Percentiles rank a stretch among this genome's conserved stretches.
These are phyloP conservation scores for Lottia scabra DNA, from an alignment of 2,888 invertebrate genomes.

Conservation along the genomic window DNA sequence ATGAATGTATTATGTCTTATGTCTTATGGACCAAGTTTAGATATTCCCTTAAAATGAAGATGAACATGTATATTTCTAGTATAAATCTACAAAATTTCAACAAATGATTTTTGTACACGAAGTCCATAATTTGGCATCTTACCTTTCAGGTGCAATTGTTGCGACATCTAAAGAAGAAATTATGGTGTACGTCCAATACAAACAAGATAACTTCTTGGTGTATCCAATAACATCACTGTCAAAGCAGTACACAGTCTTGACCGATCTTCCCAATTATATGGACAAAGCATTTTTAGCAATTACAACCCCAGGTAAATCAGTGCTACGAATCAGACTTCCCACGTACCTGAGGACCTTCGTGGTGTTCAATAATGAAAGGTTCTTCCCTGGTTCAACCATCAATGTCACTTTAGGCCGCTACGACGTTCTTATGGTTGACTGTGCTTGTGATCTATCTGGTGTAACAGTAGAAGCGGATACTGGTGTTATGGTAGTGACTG, in stretches of 20 bases:
- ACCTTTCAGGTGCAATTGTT: background rate
- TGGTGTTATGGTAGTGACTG: background rate
- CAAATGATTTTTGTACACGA: too few relatives aligned
- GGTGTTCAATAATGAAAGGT: background rate
- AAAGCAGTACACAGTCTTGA: background rate
- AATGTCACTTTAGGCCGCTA: background rate
- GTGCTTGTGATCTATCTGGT: background rate
- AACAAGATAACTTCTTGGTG: constrained; percentile 1
- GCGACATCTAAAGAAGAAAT: background rate
- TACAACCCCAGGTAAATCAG: background rate
- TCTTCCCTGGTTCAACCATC: background rate
- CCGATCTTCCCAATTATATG: background rate
- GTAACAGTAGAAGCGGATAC: background rate
- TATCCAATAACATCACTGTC: background rate
- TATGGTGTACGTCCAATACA: background rate
- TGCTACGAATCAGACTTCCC: background rate
- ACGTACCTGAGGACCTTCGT: background rate
- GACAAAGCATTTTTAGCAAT: background rate
- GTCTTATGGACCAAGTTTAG: too few relatives aligned
- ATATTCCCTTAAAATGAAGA: too few relatives aligned
- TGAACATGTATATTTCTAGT: too few relatives aligned
- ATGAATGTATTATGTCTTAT: too few relatives aligned
- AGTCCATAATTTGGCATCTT: too few relatives aligned
- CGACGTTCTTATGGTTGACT: background rate
- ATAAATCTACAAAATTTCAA: too few relatives aligned